Evolutionary conservation across 2,797 vertebrate species (phyloP), one percentile per base, ranked within the genome.

Genomic region (Paguma larvata): DNA sequence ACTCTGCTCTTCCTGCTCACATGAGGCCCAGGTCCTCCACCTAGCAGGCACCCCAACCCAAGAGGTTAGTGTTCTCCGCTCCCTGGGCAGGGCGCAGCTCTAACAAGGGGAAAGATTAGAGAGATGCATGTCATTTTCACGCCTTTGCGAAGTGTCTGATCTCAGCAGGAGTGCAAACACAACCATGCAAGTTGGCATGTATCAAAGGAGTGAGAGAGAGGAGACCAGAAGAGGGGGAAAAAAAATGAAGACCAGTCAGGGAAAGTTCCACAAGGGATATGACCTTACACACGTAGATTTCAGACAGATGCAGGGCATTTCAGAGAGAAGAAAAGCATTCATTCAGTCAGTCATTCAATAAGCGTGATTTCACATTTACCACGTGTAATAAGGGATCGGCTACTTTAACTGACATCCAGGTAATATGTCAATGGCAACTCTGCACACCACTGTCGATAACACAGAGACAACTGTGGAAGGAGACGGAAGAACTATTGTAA

Each of bases 401-500:
- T 27, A 13, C 65, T n/a, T 56, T 4, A 68, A 78, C 59, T 19
- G 21, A 92, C 5, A 46, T 25, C 70, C 10, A 67, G 68, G 46
- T 19, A 34, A 51, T 0, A 59, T 0, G 8, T 30, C 80, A 59
- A 18, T 59, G 2, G 19, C 56, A 19, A 23, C 56, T 1, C 2
- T 0, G 15, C 21, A 83, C 27, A 38, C 46, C n/a, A 53, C 18
- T 65, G 14, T 21, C n/a, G n/a, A 1, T 15, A 27, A 25, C 0
- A 3, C 48, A 41, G 3, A 73, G 38, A 19, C 0, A 3, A 46
- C 2, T 72, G 0, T 51, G 38, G 77, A 14, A 0, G 53, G 41
- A 25, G 13, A 30, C 10, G 2, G 70, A 92, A 75, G 30, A 65
- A 11, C 0, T 1, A 16, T 0, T 30, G 70, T 3, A 38, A 38